Percentiles rank a stretch among this genome's conserved stretches.
These are phyloP conservation scores for Phocoena phocoena DNA, from an alignment of 2,113 vertebrate genomes.

Conservation along the genomic window DNA sequence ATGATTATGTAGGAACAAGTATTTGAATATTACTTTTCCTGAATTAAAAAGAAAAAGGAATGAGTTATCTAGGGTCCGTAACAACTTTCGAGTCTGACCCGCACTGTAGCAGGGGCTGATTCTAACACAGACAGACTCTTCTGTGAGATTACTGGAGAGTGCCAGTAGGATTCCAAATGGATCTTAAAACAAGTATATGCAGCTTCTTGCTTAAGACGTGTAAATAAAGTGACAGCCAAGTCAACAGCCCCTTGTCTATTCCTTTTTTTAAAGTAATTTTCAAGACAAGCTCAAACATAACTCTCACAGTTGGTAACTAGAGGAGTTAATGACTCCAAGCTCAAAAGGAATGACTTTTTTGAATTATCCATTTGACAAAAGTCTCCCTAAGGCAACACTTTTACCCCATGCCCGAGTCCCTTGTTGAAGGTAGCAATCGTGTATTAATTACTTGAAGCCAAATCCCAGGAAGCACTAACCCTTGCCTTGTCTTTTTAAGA, in stretches of 20 bases:
- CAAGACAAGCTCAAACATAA: conserved; percentile 65
- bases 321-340: conserved; percentile 73
- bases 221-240: conserved; percentile 48
- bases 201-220: conserved; percentile 63
- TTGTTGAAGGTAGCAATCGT: conserved; percentile 45
- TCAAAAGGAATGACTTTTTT: conserved; percentile 71
- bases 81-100: not conserved
- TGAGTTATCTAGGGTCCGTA: not conserved
- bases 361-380: conserved; percentile 67
- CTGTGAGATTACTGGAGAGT: not conserved
- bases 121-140: accelerated
- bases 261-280: conserved; percentile 58
- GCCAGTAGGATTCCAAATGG: not conserved
- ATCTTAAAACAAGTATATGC: conserved; percentile 19
- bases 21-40: not conserved
- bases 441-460: conserved; percentile 62
- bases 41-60: not conserved
- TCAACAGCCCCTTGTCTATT: conserved; percentile 42
- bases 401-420: conserved; percentile 31
- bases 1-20: not conserved
- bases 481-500: conserved; percentile 35
- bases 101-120: not conserved
- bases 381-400: conserved; percentile 68
- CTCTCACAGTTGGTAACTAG: conserved; percentile 58
- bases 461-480: conserved; percentile 55